Base-by-base conservation (phyloP, 2,888 invertebrate genomes). In the Coelinius sp. region DNA sequence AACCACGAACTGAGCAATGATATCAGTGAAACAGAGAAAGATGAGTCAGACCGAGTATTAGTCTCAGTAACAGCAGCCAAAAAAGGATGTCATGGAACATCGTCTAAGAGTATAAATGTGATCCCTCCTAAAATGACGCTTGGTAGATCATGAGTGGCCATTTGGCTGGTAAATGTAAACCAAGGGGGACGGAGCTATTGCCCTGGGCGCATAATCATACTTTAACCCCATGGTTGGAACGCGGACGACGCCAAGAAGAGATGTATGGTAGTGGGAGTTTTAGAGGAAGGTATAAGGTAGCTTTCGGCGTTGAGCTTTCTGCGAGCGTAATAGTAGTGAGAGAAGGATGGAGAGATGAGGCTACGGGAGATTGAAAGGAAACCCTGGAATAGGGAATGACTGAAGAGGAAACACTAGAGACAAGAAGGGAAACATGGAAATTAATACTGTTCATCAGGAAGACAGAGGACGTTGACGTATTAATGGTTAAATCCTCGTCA, bases 161-260 rank as follows among this genome's bases (percentile, higher is more conserved):
- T 80, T 82, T 80, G 77, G 78, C 74, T 72, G 80, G 77, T 75
- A 75, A 83, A 84, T 82, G 81, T 77, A 79, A 84, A 82, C 81
- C 76, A 75, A 77, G 74, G 79, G 75, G 79, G 59, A 56, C 35
- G 71, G 72, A 80, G 77, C 73, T 79, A 81, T 81, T 80, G 83
- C 81, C 78, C 74, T 62, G 73, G 74, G 73, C 64, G 77, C 78
- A 80, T 82, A 83, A 84, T 82, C 81, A 79, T 78, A 80, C 80
- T 82, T 80, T 79, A 80, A 80, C 78, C 78, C 71, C 59, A 44
- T 46, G 44, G 56, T 22, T 66, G 27, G 41, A 56, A 53, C 27
- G 70, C 77, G 76, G 78, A 80, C 78, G 77, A 79, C 77, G 59
- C 73, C 20, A 24, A 53, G 65, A 38, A 44, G n/a, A 31, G 31